Evolutionary conservation across 2,113 vertebrate species (phyloP), one percentile per base, ranked within the genome.

Genomic region (Xyrauchen texanus): DNA sequence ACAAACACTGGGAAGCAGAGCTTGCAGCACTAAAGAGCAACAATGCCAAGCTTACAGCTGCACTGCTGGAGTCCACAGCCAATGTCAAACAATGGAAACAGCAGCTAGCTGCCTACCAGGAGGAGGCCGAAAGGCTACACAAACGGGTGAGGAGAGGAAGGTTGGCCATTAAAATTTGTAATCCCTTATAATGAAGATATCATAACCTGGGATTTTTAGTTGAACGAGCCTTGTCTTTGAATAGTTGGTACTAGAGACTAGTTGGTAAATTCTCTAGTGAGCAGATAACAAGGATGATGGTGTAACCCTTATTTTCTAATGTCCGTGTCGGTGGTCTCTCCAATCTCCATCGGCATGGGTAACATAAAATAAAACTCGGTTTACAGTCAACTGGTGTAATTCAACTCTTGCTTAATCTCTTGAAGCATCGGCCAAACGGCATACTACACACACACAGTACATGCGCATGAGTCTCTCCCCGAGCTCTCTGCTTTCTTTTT

Each of bases 21-120:
- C 92, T 99, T 87, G 96, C 96, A 75, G 95, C 97, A 0, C 96
- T 98, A 70, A 99, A 99, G 91, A 96, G 96, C 86, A 98, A 98
- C 90, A 99, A 99, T 2, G 97, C 97, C 87, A 99, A 99, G 81
- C 95, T 99, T 83, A 99, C 97, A 10, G 95, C 97, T 60, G 97
- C 97, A 68, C 93, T 99, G 83, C 91, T 99, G 90, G 97, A 99
- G 88, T 98, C 97, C 88, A 99, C 97, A 83, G 97, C 96, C 93
- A 99, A 98, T 0, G 97, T 99, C 81, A 99, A 99, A 92, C 97
- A 99, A 93, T 99, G 97, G 97, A 99, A 98, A 82, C 97, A 99
- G 81, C 97, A 99, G 76, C 95, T 99, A 83, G 95, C 97, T 44
- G 97, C 96, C 0, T 99, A 99, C 90, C 96, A 98, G 86, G 97